Evolutionary conservation across 1,140 invertebrate species (phyloP).

Genomic region (Triops longicaudatus): DNA sequence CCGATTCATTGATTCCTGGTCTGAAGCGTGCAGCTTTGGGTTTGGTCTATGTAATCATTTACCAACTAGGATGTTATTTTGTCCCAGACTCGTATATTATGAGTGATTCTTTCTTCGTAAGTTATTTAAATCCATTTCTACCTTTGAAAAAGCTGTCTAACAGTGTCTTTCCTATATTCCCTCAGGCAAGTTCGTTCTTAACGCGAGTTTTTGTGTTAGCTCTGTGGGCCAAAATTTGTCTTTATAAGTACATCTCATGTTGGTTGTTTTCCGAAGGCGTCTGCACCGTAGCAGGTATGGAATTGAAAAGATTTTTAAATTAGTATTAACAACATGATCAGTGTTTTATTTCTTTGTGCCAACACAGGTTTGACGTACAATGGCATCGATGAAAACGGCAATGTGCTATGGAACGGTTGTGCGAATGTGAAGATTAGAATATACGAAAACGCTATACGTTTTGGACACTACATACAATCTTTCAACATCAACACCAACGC

Average conservation of each 20-base stretch:
- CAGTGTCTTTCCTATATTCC: constrained; percentile 19
- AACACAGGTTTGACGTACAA: constrained; percentile 66
- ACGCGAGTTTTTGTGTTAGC: constrained; percentile 58
- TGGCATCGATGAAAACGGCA: constrained; percentile 52
- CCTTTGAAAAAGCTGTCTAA: no score
- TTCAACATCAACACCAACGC: constrained; percentile 92
- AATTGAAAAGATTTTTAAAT: constrained; percentile 18
- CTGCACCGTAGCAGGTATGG: constrained; percentile 53
- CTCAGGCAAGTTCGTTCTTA: constrained; percentile 49
- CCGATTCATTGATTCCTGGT: constrained; percentile 38
- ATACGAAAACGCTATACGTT: constrained; percentile 69
- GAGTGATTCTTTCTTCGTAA: constrained; percentile 52
- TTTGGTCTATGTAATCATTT: constrained; percentile 59
- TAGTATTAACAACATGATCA: not conserved
- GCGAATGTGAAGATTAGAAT: constrained; percentile 68
- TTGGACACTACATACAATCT: constrained; percentile 72
- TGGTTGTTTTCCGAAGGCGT: constrained; percentile 83
- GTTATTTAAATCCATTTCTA: constrained; percentile 27
- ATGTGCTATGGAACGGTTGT: constrained; percentile 66
- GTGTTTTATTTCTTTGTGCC: constrained; percentile 7
- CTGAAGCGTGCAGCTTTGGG: constrained; percentile 52
- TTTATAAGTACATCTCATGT: constrained; percentile 85
- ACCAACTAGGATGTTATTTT: constrained; percentile 57
- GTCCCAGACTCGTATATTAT: constrained; percentile 63
- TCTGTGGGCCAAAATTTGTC: constrained; percentile 70